Base-by-base conservation (phyloP, 2,888 invertebrate species). In the Heliconius erato region DNA sequence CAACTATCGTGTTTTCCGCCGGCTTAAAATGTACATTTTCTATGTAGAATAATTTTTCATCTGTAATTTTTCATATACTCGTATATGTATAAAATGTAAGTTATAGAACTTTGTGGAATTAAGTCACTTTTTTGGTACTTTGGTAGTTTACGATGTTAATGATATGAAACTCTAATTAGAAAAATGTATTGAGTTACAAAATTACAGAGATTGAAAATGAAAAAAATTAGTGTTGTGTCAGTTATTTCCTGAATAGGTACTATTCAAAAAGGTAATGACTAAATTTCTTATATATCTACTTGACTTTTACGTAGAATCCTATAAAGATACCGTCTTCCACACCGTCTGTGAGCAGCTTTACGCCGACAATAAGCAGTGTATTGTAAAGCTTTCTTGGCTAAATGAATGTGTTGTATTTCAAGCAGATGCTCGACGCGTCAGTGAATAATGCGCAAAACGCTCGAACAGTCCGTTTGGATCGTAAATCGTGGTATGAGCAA, bases 341-440 rank as follows among this genome's bases (percentile, higher is more conserved):
- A 63, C 7, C 63, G 35, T 76, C 76, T 6, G 40, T 32, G 40
- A 40, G 16, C 76, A n/a, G 76, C 83, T 71, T 82, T 84, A 83
- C 68, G 19, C 65, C 76, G 74, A 76, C 79, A 79, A 67, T 82
- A 78, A 77, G 78, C 69, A 79, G 83, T 86, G 86, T 87, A 86
- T 86, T 88, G 88, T 88, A 85, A 67, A 85, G 88, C 87, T 88
- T 89, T 88, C 88, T 89, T 88, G 85, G 85, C 88, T 88, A 88
- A 88, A 89, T 89, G 76, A 77, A 79, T 79, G 82, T 82, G 76
- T 78, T 82, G 59, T 82, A 82, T 80, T 80, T 77, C 65, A 74
- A 84, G 82, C 84, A 80, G 82, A 82, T 80, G 81, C 77, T 79
- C 44, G 63, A 77, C 77, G 59, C 54, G 76, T 68, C 68, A 44